These are phyloP conservation scores for Drosophila burlai DNA, from an alignment of 1,140 invertebrate species.

Conservation along the genomic window DNA sequence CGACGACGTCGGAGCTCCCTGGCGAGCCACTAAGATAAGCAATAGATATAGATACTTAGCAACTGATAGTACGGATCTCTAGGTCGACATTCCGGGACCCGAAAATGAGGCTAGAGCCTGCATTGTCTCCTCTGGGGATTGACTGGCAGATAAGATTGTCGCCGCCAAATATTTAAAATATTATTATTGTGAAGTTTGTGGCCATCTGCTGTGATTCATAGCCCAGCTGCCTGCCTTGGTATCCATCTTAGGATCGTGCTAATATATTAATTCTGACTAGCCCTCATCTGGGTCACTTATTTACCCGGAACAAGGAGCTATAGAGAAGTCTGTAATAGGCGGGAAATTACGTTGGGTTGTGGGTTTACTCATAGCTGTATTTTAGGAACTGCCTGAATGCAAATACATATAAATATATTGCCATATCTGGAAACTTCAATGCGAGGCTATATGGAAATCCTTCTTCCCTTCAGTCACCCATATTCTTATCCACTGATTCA, in stretches of 20 bases:
- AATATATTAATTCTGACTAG: neutral
- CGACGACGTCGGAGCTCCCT: neutral
- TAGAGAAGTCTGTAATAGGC: neutral
- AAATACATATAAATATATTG: neutral
- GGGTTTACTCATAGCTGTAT: neutral
- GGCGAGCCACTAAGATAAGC: slow-evolving; percentile 46
- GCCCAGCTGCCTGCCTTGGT: neutral
- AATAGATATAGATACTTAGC: slow-evolving; percentile 47
- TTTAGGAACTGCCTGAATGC: neutral
- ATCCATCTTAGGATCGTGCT: neutral
- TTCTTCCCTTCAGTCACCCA: slow-evolving; percentile 9
- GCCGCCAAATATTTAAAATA: slow-evolving; percentile 24
- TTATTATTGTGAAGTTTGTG: neutral
- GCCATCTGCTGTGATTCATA: slow-evolving; percentile 2
- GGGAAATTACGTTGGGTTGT: neutral
- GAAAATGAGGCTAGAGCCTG: neutral
- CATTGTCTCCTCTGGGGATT: slow-evolving; percentile 23
- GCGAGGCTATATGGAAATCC: neutral
- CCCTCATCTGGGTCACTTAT: slow-evolving; percentile 30
- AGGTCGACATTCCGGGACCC: slow-evolving; percentile 9
- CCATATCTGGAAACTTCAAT: neutral
- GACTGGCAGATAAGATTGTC: slow-evolving; percentile 27
- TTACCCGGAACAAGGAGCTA: neutral
- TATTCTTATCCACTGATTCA: slow-evolving; percentile 22
- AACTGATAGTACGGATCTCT: slow-evolving; percentile 34